phyloP scores from a whole-genome alignment of 2,797 vertebrate species.

The Denticeps clupeoides region DNA sequence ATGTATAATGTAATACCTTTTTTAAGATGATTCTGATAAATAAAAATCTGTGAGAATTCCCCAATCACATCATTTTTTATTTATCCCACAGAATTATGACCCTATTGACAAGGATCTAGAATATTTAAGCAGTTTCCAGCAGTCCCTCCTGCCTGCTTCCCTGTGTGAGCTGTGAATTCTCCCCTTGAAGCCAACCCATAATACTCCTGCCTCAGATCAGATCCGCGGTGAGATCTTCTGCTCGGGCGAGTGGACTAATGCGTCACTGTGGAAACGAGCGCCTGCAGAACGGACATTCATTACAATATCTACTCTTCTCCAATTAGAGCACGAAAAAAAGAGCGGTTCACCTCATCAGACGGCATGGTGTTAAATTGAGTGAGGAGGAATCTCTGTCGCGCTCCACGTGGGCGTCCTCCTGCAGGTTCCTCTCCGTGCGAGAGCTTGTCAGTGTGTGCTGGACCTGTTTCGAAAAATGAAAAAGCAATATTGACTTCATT shows the following conservation, averaged over 20 bases:
- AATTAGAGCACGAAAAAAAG: slow-evolving; percentile 86
- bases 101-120: too few relatives aligned
- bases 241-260: slow-evolving; percentile 94
- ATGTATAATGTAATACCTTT: too few relatives aligned
- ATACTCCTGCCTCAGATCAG: slow-evolving; percentile 88
- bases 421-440: slow-evolving; percentile 4
- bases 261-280: slow-evolving; percentile 83
- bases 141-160: background rate
- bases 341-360: slow-evolving; percentile 85
- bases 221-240: slow-evolving; percentile 78
- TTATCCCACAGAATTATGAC: too few relatives aligned
- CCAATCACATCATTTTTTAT: too few relatives aligned
- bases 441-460: slow-evolving; percentile 12
- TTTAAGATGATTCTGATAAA: too few relatives aligned
- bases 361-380: slow-evolving; percentile 96
- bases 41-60: too few relatives aligned
- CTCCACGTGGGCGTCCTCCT: background rate
- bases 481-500: background rate
- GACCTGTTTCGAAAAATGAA: slow-evolving; percentile 1
- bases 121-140: background rate
- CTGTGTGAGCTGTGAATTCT: slow-evolving; percentile 63
- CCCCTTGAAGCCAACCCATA: slow-evolving; percentile 67
- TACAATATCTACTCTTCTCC: slow-evolving; percentile 89
- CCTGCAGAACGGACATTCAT: slow-evolving; percentile 96
- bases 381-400: slow-evolving; percentile 35